Percentiles rank a stretch among this genome's conserved stretches.
Conservation (phyloP, 1,140 invertebrate genomes). For the Sinonovacula constricta region DNA sequence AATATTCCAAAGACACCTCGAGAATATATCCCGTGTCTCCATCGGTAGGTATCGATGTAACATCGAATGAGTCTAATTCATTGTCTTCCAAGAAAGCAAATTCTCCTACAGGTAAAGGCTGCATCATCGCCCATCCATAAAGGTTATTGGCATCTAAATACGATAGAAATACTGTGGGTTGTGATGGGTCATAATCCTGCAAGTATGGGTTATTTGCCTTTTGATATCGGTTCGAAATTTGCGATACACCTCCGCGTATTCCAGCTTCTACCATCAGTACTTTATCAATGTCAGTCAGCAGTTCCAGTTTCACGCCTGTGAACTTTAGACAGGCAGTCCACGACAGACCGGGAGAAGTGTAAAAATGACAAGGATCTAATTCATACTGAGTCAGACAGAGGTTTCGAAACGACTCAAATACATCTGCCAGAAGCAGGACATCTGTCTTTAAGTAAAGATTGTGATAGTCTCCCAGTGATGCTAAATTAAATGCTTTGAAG, state of each 20-base stretch:
- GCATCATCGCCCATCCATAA: constrained; percentile 58
- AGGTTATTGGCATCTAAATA: too few species aligned
- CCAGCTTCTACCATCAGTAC: constrained; percentile 34
- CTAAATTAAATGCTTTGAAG: constrained; percentile 13
- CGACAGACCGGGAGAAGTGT: constrained; percentile 56
- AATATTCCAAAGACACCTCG: constrained; percentile 76
- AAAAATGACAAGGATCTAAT: constrained; percentile 50
- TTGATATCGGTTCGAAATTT: constrained; percentile 13
- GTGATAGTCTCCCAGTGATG: too few species aligned
- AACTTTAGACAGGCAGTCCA: constrained; percentile 62
- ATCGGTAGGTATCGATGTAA: too few species aligned
- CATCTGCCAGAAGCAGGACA: too few species aligned
- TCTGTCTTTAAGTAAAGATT: too few species aligned
- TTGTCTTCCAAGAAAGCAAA: constrained; percentile 79
- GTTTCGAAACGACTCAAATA: constrained; percentile 40
- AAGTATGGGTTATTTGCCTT: constrained; percentile 65
- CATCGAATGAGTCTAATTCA: too few species aligned
- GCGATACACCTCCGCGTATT: constrained; percentile 28
- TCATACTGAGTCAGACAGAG: constrained; percentile 18
- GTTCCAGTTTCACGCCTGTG: constrained; percentile 47
- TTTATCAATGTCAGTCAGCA: constrained; percentile 45
- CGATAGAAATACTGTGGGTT: constrained; percentile 60
- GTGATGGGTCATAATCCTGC: constrained; percentile 30
- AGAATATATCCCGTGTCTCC: too few species aligned
- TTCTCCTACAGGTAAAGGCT: constrained; percentile 36